Evolutionary conservation across 1,140 invertebrate species (phyloP), one percentile per base, ranked within the genome.

Genomic region (Macrosteles quadrilineatus): DNA sequence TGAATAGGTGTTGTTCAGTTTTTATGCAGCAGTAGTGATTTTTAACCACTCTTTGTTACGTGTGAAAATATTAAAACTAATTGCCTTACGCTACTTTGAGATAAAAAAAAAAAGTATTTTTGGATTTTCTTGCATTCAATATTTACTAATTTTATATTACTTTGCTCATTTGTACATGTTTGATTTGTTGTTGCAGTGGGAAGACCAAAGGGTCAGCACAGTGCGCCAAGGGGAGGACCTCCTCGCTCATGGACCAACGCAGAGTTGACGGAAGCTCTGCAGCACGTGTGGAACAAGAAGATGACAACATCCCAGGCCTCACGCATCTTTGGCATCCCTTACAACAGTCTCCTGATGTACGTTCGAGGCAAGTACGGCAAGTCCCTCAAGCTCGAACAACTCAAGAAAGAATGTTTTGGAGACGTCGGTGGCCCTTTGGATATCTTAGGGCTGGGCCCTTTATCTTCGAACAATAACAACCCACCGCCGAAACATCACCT

Each of bases 271-370:
- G 90, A 95, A 80, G 93, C 93, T 0, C 82, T 95, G 17, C 91
- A 94, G 75, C 92, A 94, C 78, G 93, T 95, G 0, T 95, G 93
- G 93, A 94, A 94, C 79, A 94, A 94, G 77, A 94, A 94, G 77
- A 95, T 95, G 91, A 95, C 93, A n/a, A 95, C 93, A 0, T 94
- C 92, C 71, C 93, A 95, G 80, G 93, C 93, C 0, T 94, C 91
- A 17, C 82, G 93, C 50, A 91, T 94, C 75, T 95, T 94, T 78
- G 93, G 93, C 4, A 96, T 95, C 62, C 93, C 93, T 0, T 95
- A 96, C 85, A 96, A 96, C 80, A 93, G 91, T 23, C 81, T 96
- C 1, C 83, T 95, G 17, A 95, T 95, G 93, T 96, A 96, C 80
- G 93, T 96, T 4, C 83, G 93, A n/a, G 93, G 93, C 17, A 95